Evolutionary conservation across 2,888 invertebrate species (phyloP).

Genomic region (Xanthia icteritia): DNA sequence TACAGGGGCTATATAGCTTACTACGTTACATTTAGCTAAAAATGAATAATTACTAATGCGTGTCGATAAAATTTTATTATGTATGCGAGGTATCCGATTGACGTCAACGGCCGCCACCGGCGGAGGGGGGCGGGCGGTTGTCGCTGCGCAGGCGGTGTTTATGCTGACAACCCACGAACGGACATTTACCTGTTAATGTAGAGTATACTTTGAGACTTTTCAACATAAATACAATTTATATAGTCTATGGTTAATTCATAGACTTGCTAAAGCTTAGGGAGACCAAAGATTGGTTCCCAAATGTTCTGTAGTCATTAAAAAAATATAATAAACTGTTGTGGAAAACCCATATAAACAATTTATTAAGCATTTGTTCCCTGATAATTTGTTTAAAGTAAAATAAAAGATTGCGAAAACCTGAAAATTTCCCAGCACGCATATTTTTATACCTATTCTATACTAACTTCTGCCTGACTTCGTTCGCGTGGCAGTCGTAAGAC

Average conservation of each 20-base stretch:
- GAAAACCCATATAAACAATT: slow-evolving; percentile 18
- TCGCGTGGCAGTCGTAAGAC: too few species aligned
- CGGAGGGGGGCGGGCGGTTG: slow-evolving; percentile 33
- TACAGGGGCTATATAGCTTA: slow-evolving; percentile 7
- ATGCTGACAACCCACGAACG: slow-evolving; percentile 66
- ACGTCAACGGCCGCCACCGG: slow-evolving; percentile 69
- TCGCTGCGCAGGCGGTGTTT: slow-evolving; percentile 52
- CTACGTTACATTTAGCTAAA: slow-evolving; percentile 57
- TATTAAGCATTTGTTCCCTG: slow-evolving; percentile 11
- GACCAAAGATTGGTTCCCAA: slow-evolving; percentile 23
- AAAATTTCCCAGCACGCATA: not conserved
- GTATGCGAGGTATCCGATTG: slow-evolving; percentile 71
- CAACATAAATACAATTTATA: slow-evolving; percentile 61
- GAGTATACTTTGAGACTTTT: slow-evolving; percentile 57
- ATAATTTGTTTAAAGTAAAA: slow-evolving; percentile 4
- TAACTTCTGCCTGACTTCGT: too few species aligned
- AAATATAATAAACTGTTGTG: slow-evolving; percentile 14
- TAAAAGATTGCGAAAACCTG: too few species aligned
- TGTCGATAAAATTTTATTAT: slow-evolving; percentile 69
- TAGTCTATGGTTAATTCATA: slow-evolving; percentile 58
- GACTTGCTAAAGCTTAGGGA: slow-evolving; percentile 29
- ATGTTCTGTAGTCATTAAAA: slow-evolving; percentile 22
- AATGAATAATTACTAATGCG: slow-evolving; percentile 69
- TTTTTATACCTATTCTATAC: not conserved
- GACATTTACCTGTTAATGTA: slow-evolving; percentile 67